phyloP scores from a whole-genome alignment of 2,797 vertebrate species.

The Sebastiscus tertius region DNA sequence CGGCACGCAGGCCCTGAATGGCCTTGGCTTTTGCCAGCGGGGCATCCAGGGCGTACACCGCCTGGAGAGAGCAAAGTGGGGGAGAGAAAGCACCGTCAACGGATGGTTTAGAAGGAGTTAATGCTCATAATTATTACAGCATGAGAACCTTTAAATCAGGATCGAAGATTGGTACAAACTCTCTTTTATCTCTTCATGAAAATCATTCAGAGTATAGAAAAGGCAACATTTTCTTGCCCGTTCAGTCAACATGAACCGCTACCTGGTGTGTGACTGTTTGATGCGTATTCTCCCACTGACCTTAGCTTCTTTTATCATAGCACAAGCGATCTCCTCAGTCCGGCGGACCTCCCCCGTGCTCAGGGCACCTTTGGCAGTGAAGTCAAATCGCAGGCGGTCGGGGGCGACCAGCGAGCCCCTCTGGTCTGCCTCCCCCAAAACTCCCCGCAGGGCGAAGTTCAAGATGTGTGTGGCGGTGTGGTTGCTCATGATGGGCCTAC shows the following conservation, averaged over 20 bases:
- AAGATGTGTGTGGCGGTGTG: slow-evolving; percentile 97
- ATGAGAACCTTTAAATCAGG: neutral
- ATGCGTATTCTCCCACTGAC: slow-evolving; percentile 66
- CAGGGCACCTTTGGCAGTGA: slow-evolving; percentile 95
- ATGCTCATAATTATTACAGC: neutral
- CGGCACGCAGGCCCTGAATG: slow-evolving; percentile 95
- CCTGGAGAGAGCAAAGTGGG: slow-evolving; percentile 66
- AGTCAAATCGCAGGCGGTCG: slow-evolving; percentile 95
- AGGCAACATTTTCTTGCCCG: neutral
- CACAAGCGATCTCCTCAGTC: slow-evolving; percentile 89
- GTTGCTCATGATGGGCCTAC: slow-evolving; percentile 96
- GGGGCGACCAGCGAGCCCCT: slow-evolving; percentile 94
- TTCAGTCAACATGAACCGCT: neutral
- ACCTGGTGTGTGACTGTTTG: neutral
- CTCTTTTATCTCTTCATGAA: neutral
- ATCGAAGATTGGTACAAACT: neutral
- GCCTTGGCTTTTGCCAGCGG: slow-evolving; percentile 93
- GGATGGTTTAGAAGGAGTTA: neutral
- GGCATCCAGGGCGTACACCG: slow-evolving; percentile 90
- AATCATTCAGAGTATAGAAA: no score
- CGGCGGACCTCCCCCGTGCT: slow-evolving; percentile 89
- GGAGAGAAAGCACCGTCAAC: neutral
- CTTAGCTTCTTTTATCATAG: slow-evolving; percentile 92
- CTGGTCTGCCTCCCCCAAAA: slow-evolving; percentile 96
- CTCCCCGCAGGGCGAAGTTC: slow-evolving; percentile 92